Conservation (phyloP, 2,797 vertebrate genomes). For the Protosalanx chinensis region DNA sequence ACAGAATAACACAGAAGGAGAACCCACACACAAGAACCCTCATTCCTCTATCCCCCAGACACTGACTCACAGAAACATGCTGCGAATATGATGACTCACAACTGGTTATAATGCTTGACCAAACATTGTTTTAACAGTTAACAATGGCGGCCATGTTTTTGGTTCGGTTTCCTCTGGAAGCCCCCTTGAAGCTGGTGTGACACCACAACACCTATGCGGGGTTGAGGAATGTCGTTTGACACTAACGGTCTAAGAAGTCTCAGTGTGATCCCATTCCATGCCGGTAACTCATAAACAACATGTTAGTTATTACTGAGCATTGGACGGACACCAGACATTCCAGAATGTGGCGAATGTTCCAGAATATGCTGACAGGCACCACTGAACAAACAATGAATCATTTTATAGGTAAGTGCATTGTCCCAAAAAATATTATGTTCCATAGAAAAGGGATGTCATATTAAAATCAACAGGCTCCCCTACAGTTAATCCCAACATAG, state of each 20-base stretch:
- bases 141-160: conserved; percentile 21
- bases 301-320: conserved; percentile 15
- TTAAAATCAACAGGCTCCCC: too few species aligned
- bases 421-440: not conserved
- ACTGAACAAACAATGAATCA: conserved; percentile 32
- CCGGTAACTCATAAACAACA: not conserved
- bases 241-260: conserved; percentile 11
- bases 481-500: too few species aligned
- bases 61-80: conserved; percentile 20
- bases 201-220: conserved; percentile 6
- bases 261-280: not conserved
- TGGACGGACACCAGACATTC: conserved; percentile 18
- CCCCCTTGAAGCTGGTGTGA: not conserved
- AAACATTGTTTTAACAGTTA: conserved; percentile 34
- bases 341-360: conserved; percentile 9
- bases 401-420: not conserved
- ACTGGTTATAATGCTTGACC: conserved; percentile 43
- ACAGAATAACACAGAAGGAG: not conserved
- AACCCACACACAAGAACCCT: not conserved
- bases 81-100: conserved; percentile 33
- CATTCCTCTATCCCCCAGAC: conserved; percentile 3
- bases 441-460: not conserved
- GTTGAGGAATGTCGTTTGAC: conserved; percentile 14
- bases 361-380: conserved; percentile 13
- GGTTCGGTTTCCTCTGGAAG: conserved; percentile 12